Evolutionary conservation across 1,140 invertebrate species (phyloP), one percentile per base, ranked within the genome.

Genomic region (Maniola jurtina): DNA sequence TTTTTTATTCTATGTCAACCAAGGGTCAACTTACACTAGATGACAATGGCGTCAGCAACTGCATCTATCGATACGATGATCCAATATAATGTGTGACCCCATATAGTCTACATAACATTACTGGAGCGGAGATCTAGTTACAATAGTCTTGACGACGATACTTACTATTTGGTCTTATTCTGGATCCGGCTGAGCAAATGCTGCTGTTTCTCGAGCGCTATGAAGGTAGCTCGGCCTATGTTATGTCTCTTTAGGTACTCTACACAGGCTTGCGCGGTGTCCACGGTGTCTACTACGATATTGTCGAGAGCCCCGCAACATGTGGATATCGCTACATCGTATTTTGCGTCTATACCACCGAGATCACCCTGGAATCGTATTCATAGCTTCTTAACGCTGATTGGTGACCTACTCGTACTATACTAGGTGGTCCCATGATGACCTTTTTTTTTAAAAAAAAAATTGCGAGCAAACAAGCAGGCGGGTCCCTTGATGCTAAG

Each of bases 261-360:
- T 15, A 99, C 96, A 82, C 97, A 98, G 35, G 92, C 91, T 79
- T 97, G 94, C 0, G 95, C 98, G 0, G 96, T 98, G 5, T 95
- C 91, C 0, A 98, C 95, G 0, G 93, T 95, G 76, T 99, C 98
- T 0, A 98, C 97, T 0, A 99, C 95, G 69, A 99, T 97, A 77
- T 98, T 95, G 79, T 99, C 98, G 0, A 99, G 84, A 0, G 94
- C 91, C 0, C 96, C 95, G 86, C 97, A 99, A 11, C 97, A 97
- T 0, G 98, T 99, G 0, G 98, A 99, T 73, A 99, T 94, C 1
- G 98, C 99, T 0, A 99, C 94, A 84, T 99, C 98, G 88, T 98
- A 99, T 88, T 98, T 98, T 25, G 92, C 89, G 90, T 99, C 96
- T 74, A 99, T 99, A 0, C 94, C 97, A 40, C 98, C 99, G n/a